Percentiles rank a stretch among this genome's conserved stretches.
Conservation (phyloP, 2,113 vertebrate species). For the Phylloscopus trochilus region DNA sequence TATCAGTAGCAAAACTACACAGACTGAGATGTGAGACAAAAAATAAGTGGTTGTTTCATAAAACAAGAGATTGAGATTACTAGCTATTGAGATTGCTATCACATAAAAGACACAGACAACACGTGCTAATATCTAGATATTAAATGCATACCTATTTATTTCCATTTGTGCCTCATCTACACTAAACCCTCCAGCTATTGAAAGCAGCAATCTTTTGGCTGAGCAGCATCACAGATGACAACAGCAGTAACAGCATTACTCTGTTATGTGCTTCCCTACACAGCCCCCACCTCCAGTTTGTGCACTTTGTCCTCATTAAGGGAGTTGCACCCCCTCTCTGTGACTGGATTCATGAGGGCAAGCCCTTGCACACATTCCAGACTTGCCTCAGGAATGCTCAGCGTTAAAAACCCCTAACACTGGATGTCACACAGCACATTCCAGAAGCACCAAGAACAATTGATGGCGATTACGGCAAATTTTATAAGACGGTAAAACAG, state of each 20-base stretch:
- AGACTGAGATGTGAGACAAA: background rate
- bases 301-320: background rate
- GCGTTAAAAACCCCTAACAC: background rate
- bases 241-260: background rate
- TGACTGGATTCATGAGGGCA: background rate
- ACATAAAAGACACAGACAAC: background rate
- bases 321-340: background rate
- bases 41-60: too few species aligned
- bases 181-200: background rate
- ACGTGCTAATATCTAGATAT: background rate
- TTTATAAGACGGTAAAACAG: background rate
- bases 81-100: background rate
- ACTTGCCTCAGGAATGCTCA: background rate
- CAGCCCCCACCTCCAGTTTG: background rate
- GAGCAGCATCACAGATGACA: background rate
- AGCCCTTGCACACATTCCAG: background rate
- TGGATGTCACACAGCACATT: background rate
- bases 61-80: background rate
- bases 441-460: background rate
- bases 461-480: background rate
- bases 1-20: background rate
- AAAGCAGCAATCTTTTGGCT: background rate
- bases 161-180: background rate
- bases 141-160: background rate
- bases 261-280: background rate